A percentile compares a stretch with the other conserved stretches of the same genome.
Evolutionary conservation across 1,140 invertebrate species (phyloP).

Genomic region (Pseudomyrmex pallidus): DNA sequence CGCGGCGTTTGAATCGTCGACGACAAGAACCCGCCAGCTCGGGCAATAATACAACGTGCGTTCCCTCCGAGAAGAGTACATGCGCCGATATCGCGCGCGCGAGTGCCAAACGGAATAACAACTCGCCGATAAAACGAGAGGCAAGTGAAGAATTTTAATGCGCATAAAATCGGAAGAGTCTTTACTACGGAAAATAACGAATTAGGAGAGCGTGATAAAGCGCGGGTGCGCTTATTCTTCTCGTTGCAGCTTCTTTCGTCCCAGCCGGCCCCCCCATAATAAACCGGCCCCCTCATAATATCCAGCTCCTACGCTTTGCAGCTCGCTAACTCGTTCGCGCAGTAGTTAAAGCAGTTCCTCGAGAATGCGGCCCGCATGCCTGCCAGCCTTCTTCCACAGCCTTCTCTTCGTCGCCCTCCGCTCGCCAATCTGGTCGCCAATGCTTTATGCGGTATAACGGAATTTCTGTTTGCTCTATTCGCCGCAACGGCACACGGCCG

Average conservation of each 20-base stretch:
- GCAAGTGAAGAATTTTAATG: slow-evolving; percentile 57
- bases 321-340: slow-evolving; percentile 75
- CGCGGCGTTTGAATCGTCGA: slow-evolving; percentile 1
- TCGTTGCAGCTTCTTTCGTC: slow-evolving; percentile 27
- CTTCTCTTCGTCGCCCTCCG: not conserved
- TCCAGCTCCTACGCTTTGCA: slow-evolving; percentile 42
- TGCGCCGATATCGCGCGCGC: slow-evolving; percentile 25
- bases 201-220: slow-evolving; percentile 61
- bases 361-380: slow-evolving; percentile 80
- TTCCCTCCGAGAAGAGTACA: not conserved
- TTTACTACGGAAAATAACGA: slow-evolving; percentile 64
- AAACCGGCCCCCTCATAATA: not conserved
- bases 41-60: slow-evolving; percentile 34
- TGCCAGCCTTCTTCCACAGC: slow-evolving; percentile 49
- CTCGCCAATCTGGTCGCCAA: slow-evolving; percentile 57
- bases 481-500: slow-evolving; percentile 64
- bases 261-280: not conserved
- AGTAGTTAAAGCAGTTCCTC: slow-evolving; percentile 77
- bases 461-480: slow-evolving; percentile 75
- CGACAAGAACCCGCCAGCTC: not conserved
- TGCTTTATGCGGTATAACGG: slow-evolving; percentile 76
- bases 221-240: slow-evolving; percentile 33
- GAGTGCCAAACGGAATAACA: slow-evolving; percentile 20
- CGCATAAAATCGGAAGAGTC: slow-evolving; percentile 52
- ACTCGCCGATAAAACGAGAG: slow-evolving; percentile 23